These are phyloP conservation scores for Oreochromis aureus DNA, from an alignment of 2,113 vertebrate species.

Conservation along the genomic window DNA sequence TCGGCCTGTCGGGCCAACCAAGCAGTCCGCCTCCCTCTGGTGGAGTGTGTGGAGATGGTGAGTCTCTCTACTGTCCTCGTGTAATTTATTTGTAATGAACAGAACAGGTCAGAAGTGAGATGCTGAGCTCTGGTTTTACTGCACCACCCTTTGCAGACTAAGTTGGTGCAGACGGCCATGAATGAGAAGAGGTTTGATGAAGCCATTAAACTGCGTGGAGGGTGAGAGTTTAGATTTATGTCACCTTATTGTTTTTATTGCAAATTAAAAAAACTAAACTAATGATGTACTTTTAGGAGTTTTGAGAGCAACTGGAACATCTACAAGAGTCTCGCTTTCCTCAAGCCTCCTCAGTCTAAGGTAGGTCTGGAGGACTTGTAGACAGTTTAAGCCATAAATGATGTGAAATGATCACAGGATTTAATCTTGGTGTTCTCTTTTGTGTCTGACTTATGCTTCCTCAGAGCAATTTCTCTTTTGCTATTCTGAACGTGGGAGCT, in stretches of 20 bases:
- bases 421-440: not conserved
- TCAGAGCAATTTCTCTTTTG: conserved; percentile 80
- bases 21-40: conserved; percentile 84
- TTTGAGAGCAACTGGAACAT: conserved; percentile 97
- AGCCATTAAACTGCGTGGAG: conserved; percentile 87
- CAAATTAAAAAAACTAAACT: not conserved
- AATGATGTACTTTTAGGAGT: conserved; percentile 73
- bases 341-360: conserved; percentile 75
- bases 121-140: not conserved
- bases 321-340: conserved; percentile 85
- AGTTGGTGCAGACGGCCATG: conserved; percentile 93
- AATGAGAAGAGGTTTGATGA: conserved; percentile 88
- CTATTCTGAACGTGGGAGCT: conserved; percentile 90
- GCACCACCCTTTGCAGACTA: conserved; percentile 62
- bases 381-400: not conserved
- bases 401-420: not conserved
- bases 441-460: not conserved
- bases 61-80: not conserved
- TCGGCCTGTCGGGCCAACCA: conserved; percentile 91
- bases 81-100: not conserved
- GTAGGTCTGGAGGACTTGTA: conserved; percentile 32
- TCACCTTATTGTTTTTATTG: not conserved
- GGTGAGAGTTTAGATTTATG: conserved; percentile 64
- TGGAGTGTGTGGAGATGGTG: conserved; percentile 96
- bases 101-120: not conserved